Percentiles rank a stretch among this genome's conserved stretches.
Evolutionary conservation across 1,140 invertebrate species (phyloP).

Genomic region (Dermatophagoides farinae): DNA sequence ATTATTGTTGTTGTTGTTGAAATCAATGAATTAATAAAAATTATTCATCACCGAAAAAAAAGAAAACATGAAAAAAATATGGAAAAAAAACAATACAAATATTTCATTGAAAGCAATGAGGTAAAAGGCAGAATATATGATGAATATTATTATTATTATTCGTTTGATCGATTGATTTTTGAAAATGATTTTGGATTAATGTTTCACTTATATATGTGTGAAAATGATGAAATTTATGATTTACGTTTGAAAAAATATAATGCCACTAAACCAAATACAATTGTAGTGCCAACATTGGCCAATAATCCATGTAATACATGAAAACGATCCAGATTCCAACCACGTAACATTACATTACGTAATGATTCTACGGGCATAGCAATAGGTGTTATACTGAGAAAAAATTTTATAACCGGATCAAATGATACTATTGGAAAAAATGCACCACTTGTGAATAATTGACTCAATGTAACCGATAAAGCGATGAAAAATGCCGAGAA

Average conservation of each 20-base stretch:
- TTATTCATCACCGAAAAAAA: no score
- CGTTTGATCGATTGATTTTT: no score
- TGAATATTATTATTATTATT: no score
- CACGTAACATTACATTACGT: constrained; percentile 7
- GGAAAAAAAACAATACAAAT: no score
- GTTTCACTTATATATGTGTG: no score
- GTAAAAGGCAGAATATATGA: no score
- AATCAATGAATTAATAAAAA: no score
- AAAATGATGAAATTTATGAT: neutral
- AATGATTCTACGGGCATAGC: constrained; percentile 4
- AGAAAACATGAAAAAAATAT: no score
- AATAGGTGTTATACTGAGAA: neutral
- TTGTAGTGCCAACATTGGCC: neutral
- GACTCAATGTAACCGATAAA: constrained; percentile 3
- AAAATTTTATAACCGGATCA: neutral
- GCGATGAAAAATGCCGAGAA: constrained; percentile 8
- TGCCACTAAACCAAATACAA: neutral
- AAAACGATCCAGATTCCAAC: neutral
- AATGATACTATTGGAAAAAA: constrained; percentile 3
- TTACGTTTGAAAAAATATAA: constrained; percentile 1
- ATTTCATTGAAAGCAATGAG: no score
- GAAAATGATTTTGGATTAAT: no score
- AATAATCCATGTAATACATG: neutral
- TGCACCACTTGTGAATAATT: constrained; percentile 8
- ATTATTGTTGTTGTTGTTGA: no score